Conservation (phyloP, 2,113 vertebrate genomes). For the Leucopternis melanops region DNA sequence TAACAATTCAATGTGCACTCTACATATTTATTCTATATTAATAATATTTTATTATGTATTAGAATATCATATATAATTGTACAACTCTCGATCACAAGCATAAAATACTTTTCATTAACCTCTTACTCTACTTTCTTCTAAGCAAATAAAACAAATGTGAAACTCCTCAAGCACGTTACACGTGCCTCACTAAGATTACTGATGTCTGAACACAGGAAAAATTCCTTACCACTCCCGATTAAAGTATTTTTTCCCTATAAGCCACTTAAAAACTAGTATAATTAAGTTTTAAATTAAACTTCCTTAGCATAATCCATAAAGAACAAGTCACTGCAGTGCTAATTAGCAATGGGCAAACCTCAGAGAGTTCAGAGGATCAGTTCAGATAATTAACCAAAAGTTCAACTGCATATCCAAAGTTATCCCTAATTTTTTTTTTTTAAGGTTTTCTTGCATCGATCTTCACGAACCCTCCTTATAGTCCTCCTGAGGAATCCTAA, state of each 20-base stretch:
- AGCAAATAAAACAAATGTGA: conserved; percentile 21
- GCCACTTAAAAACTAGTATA: conserved; percentile 67
- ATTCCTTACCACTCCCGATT: conserved; percentile 13
- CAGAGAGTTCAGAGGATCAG: conserved; percentile 67
- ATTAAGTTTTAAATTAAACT: conserved; percentile 68
- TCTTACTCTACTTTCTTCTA: background rate
- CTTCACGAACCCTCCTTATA: background rate
- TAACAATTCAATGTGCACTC: background rate
- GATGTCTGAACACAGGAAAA: conserved; percentile 19
- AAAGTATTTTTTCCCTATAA: conserved; percentile 54
- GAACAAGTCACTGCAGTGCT: conserved; percentile 60
- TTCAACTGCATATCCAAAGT: conserved; percentile 55
- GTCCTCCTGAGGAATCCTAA: background rate
- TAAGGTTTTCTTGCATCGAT: background rate
- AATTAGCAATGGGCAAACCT: conserved; percentile 63
- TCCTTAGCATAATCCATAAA: conserved; percentile 63
- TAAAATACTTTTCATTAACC: conserved; percentile 11
- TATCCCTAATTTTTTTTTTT: background rate
- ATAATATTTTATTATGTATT: background rate
- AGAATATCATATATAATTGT: background rate
- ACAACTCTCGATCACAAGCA: background rate
- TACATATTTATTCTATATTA: background rate
- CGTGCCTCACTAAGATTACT: conserved; percentile 3
- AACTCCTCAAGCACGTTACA: background rate
- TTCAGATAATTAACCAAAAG: conserved; percentile 66